Evolutionary conservation across 2,797 vertebrate genomes (phyloP).

Genomic region (Dallia pectoralis): DNA sequence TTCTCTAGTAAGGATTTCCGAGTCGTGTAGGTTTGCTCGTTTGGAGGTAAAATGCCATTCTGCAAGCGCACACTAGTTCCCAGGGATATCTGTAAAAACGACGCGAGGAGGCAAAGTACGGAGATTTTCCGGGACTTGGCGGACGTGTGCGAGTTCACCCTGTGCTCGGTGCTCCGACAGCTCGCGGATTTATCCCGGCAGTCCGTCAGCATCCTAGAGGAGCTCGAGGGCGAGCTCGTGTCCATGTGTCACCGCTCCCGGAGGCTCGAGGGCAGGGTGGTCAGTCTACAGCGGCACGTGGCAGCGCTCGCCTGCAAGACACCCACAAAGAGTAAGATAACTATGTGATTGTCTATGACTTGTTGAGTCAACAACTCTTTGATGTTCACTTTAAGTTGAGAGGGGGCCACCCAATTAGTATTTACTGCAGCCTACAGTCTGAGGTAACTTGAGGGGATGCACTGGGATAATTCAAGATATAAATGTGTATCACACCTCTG

Average conservation of each 20-base stretch:
- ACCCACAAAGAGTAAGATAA: conserved; percentile 68
- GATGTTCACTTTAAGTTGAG: background rate
- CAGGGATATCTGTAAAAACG: conserved; percentile 70
- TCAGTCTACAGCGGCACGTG: conserved; percentile 69
- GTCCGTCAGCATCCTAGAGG: conserved; percentile 76
- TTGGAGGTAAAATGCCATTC: conserved; percentile 70
- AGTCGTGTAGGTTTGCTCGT: background rate
- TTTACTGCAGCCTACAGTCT: background rate
- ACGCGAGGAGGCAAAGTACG: conserved; percentile 47
- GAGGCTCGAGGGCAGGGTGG: conserved; percentile 69
- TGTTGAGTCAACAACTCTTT: background rate
- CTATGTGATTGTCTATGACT: background rate
- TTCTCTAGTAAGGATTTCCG: background rate
- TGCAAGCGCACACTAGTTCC: conserved; percentile 75
- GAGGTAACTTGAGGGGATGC: conserved; percentile 31
- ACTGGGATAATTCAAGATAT: conserved; percentile 32
- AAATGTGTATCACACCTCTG: background rate
- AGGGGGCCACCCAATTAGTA: conserved; percentile 9
- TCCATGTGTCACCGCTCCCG: conserved; percentile 69
- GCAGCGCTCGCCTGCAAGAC: conserved; percentile 66
- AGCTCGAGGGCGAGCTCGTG: conserved; percentile 75
- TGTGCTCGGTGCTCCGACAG: conserved; percentile 75
- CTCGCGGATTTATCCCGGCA: conserved; percentile 78
- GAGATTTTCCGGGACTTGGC: conserved; percentile 66
- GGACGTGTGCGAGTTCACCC: conserved; percentile 72